Evolutionary conservation across 2,113 vertebrate genomes (phyloP).

Genomic region (Nothobranchius kuhntae): DNA sequence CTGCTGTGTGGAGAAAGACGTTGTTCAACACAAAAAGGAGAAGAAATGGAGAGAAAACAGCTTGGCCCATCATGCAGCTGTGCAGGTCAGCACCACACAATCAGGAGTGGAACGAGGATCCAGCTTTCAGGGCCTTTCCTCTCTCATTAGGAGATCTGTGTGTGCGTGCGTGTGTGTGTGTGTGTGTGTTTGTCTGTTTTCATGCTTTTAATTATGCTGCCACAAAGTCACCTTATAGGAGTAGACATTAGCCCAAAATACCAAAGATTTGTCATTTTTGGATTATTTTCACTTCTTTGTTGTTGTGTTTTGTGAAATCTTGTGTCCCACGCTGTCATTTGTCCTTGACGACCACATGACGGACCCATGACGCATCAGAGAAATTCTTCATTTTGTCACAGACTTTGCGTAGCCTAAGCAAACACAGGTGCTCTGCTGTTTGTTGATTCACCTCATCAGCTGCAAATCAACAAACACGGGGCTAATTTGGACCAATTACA

Average conservation of each 20-base stretch:
- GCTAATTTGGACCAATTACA: constrained; percentile 57
- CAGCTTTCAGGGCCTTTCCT: constrained; percentile 17
- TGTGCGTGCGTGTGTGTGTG: constrained; percentile 10
- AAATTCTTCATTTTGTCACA: not conserved
- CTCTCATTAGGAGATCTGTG: constrained; percentile 19
- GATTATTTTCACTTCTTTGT: constrained; percentile 3
- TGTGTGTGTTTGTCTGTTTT: constrained; percentile 2
- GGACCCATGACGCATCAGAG: not conserved
- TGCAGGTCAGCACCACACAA: constrained; percentile 37
- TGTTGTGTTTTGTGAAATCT: not conserved
- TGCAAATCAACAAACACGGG: constrained; percentile 51
- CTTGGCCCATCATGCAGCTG: constrained; percentile 42
- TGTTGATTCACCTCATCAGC: constrained; percentile 53
- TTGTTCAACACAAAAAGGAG: constrained; percentile 62
- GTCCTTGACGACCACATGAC: not conserved
- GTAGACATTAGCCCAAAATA: not conserved
- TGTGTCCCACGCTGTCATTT: not conserved
- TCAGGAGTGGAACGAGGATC: constrained; percentile 7
- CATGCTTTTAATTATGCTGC: not conserved
- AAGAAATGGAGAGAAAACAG: constrained; percentile 32
- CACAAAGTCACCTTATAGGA: not conserved
- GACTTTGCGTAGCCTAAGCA: constrained; percentile 5
- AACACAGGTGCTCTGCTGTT: constrained; percentile 34
- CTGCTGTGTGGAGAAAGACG: constrained; percentile 49
- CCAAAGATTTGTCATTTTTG: not conserved